Percentiles rank a stretch among this genome's conserved stretches.
Evolutionary conservation across 2,797 vertebrate genomes (phyloP).

Genomic region (Aphelocoma californica): DNA sequence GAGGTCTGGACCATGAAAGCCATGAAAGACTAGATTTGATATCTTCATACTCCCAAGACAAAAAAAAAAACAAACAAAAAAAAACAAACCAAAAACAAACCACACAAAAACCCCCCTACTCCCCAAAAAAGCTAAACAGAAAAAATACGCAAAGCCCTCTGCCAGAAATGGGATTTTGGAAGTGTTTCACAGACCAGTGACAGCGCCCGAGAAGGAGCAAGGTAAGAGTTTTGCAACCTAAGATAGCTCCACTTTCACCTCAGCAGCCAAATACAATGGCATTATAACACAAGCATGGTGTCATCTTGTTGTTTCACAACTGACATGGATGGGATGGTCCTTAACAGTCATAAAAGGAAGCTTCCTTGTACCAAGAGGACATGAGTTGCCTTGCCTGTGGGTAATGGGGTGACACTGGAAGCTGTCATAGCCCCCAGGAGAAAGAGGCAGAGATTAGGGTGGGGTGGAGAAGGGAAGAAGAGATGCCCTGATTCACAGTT

Average conservation of each 20-base stretch:
- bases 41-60: neutral
- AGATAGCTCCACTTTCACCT: neutral
- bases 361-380: neutral
- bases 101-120: fast-evolving
- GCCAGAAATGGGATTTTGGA: neutral
- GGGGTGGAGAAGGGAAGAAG: neutral
- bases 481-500: slow-evolving; percentile 7
- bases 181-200: neutral
- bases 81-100: neutral
- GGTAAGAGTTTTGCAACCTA: neutral
- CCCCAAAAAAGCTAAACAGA: neutral
- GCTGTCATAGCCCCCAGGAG: neutral
- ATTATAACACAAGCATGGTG: neutral
- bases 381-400: neutral
- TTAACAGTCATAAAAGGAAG: neutral
- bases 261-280: neutral
- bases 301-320: slow-evolving; percentile 22
- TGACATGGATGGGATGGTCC: neutral
- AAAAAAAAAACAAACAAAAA: neutral
- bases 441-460: neutral
- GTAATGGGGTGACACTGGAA: neutral
- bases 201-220: neutral
- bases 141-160: neutral
- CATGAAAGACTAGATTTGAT: neutral
- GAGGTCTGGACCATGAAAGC: neutral